Evolutionary conservation across 2,888 invertebrate species (phyloP), one percentile per base, ranked within the genome.

Genomic region (Drosophila mercatorum): DNA sequence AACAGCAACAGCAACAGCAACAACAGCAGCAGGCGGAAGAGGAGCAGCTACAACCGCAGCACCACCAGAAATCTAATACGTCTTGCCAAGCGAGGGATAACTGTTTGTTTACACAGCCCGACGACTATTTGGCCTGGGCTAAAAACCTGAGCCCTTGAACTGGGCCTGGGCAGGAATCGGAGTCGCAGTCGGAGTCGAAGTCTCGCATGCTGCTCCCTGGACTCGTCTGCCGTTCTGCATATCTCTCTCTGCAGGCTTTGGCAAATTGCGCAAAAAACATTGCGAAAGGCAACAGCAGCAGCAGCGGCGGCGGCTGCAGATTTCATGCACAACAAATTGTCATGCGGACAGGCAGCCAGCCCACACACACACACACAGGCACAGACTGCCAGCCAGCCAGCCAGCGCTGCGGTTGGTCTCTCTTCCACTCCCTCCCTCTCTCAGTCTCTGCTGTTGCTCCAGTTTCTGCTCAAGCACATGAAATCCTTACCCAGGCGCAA

Each of bases 311-410:
- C 72, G 62, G 64, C 73, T 69, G 81, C 80, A 84, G 83, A 86
- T 86, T 86, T 87, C 85, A 85, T 80, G 83, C 83, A 83, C 85
- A 87, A 84, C 85, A 86, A 86, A 86, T 86, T 86, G 85, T 86
- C 85, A 86, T 86, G 85, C 85, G 87, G 85, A 86, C 85, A 86
- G 87, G 78, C 87, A 85, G 81, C 68, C 83, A 81, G 58, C 80
- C 82, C 80, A 76, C 81, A 81, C 79, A 79, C 69, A 55, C 56
- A 63, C 76, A 62, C 58, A 74, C 68, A 68, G 17, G 17, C 22
- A 1, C 2, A 22, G 22, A 22, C 22, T 2, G 22, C 22, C 22
- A 22, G 22, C 22, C 22, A 22, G 22, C 22, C 71, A 64, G 51
- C 47, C 69, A 78, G 51, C 83, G 68, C 80, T 84, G 86, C 83